Evolutionary conservation across 2,113 vertebrate genomes (phyloP).

Genomic region (Sceloporus tristichus): DNA sequence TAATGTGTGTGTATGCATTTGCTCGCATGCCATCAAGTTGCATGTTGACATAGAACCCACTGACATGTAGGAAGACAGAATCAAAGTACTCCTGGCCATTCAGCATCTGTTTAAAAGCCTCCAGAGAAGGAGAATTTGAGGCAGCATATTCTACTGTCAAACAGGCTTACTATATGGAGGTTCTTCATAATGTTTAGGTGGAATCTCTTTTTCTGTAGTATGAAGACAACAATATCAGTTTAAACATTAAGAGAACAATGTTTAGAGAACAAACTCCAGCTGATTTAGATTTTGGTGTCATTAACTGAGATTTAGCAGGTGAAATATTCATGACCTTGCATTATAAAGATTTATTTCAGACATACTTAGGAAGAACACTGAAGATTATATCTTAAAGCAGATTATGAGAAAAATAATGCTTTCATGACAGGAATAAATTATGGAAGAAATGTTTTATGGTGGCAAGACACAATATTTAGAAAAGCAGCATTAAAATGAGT

Average conservation of each 20-base stretch:
- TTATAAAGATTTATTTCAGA: not conserved
- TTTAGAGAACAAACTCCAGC: conserved; percentile 15
- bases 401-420: not conserved
- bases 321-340: conserved; percentile 1
- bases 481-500: not conserved
- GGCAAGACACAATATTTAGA: not conserved
- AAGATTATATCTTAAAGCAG: not conserved
- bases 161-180: too few species aligned
- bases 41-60: too few species aligned
- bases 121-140: too few species aligned
- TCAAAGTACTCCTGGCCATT: too few species aligned
- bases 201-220: too few species aligned
- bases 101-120: too few species aligned
- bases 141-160: too few species aligned
- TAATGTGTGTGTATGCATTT: too few species aligned
- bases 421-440: conserved; percentile 5
- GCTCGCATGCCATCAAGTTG: too few species aligned
- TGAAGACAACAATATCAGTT: not conserved
- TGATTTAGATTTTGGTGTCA: not conserved
- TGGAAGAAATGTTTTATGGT: not conserved
- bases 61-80: too few species aligned
- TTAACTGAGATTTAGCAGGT: not conserved
- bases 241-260: not conserved
- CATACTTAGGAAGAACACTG: conserved; percentile 27
- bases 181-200: too few species aligned